phyloP scores from a whole-genome alignment of 2,113 vertebrate genomes.

The Orientallactaga bullata region DNA sequence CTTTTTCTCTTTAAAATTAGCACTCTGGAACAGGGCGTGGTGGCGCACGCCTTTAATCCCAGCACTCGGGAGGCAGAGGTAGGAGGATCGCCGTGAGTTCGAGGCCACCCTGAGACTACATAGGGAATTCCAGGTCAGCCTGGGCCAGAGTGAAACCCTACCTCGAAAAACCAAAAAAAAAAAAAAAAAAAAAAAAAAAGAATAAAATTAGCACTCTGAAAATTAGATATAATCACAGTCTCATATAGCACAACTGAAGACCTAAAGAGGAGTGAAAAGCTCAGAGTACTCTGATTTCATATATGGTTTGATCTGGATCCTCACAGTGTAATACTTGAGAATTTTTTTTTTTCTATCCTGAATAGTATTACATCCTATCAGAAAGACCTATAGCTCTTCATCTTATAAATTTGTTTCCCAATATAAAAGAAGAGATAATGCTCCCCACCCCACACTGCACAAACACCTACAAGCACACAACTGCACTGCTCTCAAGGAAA shows the following conservation, averaged over 20 bases:
- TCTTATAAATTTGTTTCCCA: neutral
- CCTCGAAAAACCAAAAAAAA: no score
- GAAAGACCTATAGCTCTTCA: neutral
- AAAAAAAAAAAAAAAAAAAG: no score
- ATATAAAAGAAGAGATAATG: neutral
- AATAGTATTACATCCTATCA: neutral
- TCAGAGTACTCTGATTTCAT: neutral
- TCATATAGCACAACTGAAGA: neutral
- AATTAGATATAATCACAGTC: constrained; percentile 11
- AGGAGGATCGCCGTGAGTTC: no score
- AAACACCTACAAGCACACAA: no score
- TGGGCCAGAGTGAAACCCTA: no score
- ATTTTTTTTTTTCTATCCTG: neutral
- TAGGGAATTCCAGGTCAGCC: no score
- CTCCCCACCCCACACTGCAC: no score
- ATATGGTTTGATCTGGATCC: neutral
- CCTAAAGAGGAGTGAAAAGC: neutral
- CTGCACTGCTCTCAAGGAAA: neutral
- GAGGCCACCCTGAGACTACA: no score
- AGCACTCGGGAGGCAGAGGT: no score
- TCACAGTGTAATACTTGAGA: neutral
- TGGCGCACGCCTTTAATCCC: no score
- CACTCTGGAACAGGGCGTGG: no score
- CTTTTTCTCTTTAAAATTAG: constrained; percentile 18
- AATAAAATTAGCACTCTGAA: no score